phyloP scores from a whole-genome alignment of 1,140 invertebrate species.

The Meloidogyne floridensis region DNA sequence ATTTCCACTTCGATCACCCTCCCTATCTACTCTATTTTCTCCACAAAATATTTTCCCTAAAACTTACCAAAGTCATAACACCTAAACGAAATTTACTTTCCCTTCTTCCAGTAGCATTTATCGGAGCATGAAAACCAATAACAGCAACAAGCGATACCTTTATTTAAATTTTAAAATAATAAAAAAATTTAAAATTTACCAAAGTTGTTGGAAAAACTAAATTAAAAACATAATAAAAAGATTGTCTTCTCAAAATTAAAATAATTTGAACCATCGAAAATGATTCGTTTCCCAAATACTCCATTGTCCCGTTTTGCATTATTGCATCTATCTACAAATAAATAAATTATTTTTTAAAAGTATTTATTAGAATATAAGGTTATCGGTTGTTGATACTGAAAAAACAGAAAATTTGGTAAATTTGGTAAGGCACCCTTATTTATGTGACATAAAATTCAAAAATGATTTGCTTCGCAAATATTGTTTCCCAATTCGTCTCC shows the following conservation, averaged over 20 bases:
- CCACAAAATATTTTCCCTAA: no score
- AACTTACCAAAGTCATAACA: conserved; percentile 42
- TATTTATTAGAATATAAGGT: no score
- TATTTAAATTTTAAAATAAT: conserved; percentile 31
- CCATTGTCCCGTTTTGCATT: conserved; percentile 54
- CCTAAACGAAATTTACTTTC: conserved; percentile 64
- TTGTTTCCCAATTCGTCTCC: no score
- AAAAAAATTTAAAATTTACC: conserved; percentile 38
- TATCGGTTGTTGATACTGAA: no score
- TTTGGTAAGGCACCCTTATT: no score
- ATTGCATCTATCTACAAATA: conserved; percentile 51
- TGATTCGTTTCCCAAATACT: conserved; percentile 60
- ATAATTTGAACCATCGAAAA: conserved; percentile 61
- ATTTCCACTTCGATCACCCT: no score
- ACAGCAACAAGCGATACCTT: conserved; percentile 61
- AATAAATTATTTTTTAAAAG: background rate
- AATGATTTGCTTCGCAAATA: no score
- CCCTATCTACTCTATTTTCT: no score
- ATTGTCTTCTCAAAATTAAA: conserved; percentile 55
- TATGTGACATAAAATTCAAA: no score
- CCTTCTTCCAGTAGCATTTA: conserved; percentile 62
- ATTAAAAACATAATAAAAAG: conserved; percentile 65
- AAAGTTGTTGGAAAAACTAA: conserved; percentile 64
- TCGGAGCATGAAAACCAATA: conserved; percentile 64
- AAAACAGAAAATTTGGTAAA: no score